Conservation (phyloP, 2,113 vertebrate genomes). For the Cynoglossus semilaevis region DNA sequence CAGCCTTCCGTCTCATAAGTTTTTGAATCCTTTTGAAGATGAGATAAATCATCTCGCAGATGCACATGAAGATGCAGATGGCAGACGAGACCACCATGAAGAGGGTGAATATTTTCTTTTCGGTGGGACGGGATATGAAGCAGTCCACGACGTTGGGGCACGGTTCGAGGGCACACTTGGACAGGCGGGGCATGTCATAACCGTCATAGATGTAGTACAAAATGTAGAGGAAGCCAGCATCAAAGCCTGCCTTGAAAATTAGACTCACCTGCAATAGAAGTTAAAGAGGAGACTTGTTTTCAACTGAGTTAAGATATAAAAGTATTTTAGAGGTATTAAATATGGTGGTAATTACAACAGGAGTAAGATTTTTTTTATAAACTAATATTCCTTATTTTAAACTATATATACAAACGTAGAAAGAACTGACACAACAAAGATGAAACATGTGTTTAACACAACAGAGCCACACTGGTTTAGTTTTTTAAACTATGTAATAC, state of each 20-base stretch:
- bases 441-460: too few species aligned
- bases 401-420: too few species aligned
- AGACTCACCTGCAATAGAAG: conserved; percentile 73
- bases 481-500: neutral
- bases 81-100: conserved; percentile 87
- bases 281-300: conserved; percentile 4
- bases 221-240: conserved; percentile 83
- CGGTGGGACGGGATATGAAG: conserved; percentile 86
- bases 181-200: conserved; percentile 81
- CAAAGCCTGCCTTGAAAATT: conserved; percentile 83
- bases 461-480: too few species aligned
- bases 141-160: conserved; percentile 92
- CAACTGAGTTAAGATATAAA: neutral
- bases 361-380: too few species aligned
- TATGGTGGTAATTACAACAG: too few species aligned
- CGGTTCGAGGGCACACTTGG: conserved; percentile 80
- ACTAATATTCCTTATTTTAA: too few species aligned
- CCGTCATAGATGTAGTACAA: conserved; percentile 80
- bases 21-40: conserved; percentile 78
- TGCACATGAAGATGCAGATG: conserved; percentile 83
- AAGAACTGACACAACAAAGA: too few species aligned
- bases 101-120: conserved; percentile 93
- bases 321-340: neutral
- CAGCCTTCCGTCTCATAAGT: neutral
- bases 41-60: conserved; percentile 86